A percentile compares a stretch with the other conserved stretches of the same genome.
These are phyloP conservation scores for Cecropterus lyciades DNA, from an alignment of 1,140 invertebrate species.

Conservation along the genomic window DNA sequence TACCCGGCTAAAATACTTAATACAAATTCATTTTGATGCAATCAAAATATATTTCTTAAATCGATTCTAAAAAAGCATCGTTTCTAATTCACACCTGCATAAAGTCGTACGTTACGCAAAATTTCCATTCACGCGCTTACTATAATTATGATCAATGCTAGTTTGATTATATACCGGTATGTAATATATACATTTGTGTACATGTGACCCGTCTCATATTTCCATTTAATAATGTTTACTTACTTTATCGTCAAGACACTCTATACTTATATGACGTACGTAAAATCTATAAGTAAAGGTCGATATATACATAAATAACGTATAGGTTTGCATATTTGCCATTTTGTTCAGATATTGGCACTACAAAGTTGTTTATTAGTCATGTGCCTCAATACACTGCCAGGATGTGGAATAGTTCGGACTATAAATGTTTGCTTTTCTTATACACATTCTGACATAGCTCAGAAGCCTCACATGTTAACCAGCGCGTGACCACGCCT, in stretches of 20 bases:
- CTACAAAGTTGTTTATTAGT: slow-evolving; percentile 38
- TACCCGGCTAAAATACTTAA: too few species aligned
- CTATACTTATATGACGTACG: slow-evolving; percentile 1
- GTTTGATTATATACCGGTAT: slow-evolving; percentile 1
- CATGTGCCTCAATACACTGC: not conserved
- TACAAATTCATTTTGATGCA: not conserved
- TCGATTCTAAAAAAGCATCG: not conserved
- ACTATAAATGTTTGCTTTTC: slow-evolving; percentile 10
- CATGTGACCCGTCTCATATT: slow-evolving; percentile 10
- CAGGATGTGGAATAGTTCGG: slow-evolving; percentile 1
- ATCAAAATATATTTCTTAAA: not conserved
- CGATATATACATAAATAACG: not conserved
- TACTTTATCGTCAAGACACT: slow-evolving; percentile 11
- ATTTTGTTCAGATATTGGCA: slow-evolving; percentile 26
- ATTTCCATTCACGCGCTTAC: slow-evolving; percentile 11
- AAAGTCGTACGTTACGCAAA: slow-evolving; percentile 10
- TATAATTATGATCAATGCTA: slow-evolving; percentile 28
- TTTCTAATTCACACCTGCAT: slow-evolving; percentile 4
- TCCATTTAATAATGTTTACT: slow-evolving; percentile 8
- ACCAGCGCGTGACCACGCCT: slow-evolving; percentile 32
- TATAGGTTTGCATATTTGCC: slow-evolving; percentile 1
- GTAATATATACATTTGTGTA: slow-evolving; percentile 1
- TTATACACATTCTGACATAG: slow-evolving; percentile 28
- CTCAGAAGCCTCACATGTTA: slow-evolving; percentile 37
- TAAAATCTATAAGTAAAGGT: not conserved